These are phyloP conservation scores for Cotesia vestalis DNA, from an alignment of 1,140 invertebrate genomes.

Conservation along the genomic window DNA sequence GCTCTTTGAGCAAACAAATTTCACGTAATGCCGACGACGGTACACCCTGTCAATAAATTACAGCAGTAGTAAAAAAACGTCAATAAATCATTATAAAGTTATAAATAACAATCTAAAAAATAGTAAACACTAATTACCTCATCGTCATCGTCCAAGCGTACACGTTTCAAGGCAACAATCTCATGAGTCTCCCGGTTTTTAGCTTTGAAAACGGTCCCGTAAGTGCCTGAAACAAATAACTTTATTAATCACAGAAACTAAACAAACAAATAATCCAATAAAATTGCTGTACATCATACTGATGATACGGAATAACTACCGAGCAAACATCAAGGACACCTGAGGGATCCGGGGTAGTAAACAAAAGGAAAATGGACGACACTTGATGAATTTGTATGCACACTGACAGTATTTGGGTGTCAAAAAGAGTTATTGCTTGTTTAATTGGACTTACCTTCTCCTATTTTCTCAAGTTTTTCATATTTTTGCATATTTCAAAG, in stretches of 20 bases:
- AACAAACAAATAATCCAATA: constrained; percentile 9
- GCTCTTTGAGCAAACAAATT: constrained; percentile 96
- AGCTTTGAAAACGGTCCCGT: constrained; percentile 99
- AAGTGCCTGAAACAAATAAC: constrained; percentile 76
- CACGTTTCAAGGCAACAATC: constrained; percentile 97
- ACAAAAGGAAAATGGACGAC: too few species aligned
- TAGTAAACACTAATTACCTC: constrained; percentile 72
- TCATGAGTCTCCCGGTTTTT: constrained; percentile 97
- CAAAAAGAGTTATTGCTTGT: background rate
- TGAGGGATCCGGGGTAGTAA: too few species aligned
- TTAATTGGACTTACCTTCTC: constrained; percentile 78
- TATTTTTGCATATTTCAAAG: constrained; percentile 90
- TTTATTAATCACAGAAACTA: constrained; percentile 31
- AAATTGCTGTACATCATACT: background rate
- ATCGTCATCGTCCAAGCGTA: constrained; percentile 98
- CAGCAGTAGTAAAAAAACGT: constrained; percentile 22
- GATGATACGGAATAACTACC: too few species aligned
- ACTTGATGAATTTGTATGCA: too few species aligned
- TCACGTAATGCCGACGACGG: constrained; percentile 96
- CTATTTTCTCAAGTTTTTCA: constrained; percentile 99
- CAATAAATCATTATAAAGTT: constrained; percentile 5
- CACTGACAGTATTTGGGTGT: background rate
- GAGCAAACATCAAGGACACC: background rate
- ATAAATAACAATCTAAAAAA: background rate
- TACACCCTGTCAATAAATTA: constrained; percentile 76